Evolutionary conservation across 2,888 invertebrate species (phyloP).

Genomic region (Nemotelus pantherinus): DNA sequence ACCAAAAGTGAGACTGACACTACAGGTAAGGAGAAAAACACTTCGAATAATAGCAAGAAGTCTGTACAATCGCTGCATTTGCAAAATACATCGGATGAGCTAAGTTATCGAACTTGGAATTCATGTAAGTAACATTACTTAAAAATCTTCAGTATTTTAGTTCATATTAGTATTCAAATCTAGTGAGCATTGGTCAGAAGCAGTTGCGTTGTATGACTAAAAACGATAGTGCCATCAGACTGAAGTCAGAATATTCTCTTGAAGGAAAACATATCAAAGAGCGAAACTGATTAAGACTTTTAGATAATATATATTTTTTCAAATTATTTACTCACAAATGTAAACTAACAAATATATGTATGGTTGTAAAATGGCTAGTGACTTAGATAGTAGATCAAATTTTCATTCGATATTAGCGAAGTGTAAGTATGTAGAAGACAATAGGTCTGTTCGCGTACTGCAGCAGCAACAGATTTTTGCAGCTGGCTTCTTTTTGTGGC

Average conservation of each 20-base stretch:
- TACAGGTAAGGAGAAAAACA: neutral
- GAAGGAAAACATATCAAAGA: conserved; percentile 26
- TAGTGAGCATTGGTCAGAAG: conserved; percentile 45
- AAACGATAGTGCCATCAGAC: neutral
- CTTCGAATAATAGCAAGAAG: neutral
- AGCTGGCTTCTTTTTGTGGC: too few species aligned
- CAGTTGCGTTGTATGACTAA: conserved; percentile 1
- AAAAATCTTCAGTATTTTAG: neutral
- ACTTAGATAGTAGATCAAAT: too few species aligned
- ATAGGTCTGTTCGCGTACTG: too few species aligned
- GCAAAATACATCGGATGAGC: conserved; percentile 33
- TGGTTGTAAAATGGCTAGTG: too few species aligned
- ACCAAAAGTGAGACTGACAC: conserved; percentile 23
- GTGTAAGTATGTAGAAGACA: too few species aligned
- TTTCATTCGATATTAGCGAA: too few species aligned
- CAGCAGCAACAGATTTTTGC: too few species aligned
- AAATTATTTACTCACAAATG: neutral
- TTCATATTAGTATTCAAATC: conserved; percentile 19
- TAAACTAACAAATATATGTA: too few species aligned
- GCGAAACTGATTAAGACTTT: neutral
- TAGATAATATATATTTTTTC: neutral
- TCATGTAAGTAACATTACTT: conserved; percentile 42
- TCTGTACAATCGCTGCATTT: conserved; percentile 18
- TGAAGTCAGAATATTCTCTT: conserved; percentile 22
- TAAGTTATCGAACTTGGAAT: conserved; percentile 44